A percentile compares a stretch with the other conserved stretches of the same genome.
These are phyloP conservation scores for Machimus atricapillus DNA, from an alignment of 2,888 invertebrate species.

Conservation along the genomic window DNA sequence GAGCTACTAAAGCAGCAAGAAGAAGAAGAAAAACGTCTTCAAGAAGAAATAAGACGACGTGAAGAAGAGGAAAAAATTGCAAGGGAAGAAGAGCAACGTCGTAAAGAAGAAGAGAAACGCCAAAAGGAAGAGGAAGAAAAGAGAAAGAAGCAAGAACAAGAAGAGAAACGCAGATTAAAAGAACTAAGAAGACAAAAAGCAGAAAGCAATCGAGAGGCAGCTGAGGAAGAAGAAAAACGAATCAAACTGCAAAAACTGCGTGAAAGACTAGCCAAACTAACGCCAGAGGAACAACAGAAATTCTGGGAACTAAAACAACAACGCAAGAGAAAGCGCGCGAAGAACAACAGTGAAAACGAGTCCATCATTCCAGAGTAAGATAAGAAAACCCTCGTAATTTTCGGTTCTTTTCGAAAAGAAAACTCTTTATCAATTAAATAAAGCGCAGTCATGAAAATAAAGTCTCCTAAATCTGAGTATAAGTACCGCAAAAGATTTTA, in stretches of 20 bases:
- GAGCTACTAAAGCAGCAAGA: slow-evolving; percentile 52
- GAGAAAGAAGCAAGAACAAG: slow-evolving; percentile 26
- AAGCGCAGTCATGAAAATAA: slow-evolving; percentile 4
- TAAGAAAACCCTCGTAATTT: not conserved
- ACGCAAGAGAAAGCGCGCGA: slow-evolving; percentile 52
- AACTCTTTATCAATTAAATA: not conserved
- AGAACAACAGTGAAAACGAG: slow-evolving; percentile 44
- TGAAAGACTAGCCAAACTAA: slow-evolving; percentile 54
- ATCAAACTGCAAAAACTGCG: slow-evolving; percentile 50
- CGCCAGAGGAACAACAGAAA: slow-evolving; percentile 55
- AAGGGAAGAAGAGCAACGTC: slow-evolving; percentile 49
- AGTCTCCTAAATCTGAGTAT: slow-evolving; percentile 19
- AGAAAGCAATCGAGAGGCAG: slow-evolving; percentile 43
- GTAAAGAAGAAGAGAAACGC: slow-evolving; percentile 46
- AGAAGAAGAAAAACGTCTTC: slow-evolving; percentile 55
- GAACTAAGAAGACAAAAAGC: slow-evolving; percentile 42
- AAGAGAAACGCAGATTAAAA: slow-evolving; percentile 32
- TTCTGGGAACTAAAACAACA: slow-evolving; percentile 56
- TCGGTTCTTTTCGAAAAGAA: not conserved
- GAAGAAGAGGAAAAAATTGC: slow-evolving; percentile 52
- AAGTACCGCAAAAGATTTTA: slow-evolving; percentile 11
- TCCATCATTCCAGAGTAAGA: slow-evolving; percentile 49
- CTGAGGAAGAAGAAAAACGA: slow-evolving; percentile 51
- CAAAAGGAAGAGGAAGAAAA: slow-evolving; percentile 50
- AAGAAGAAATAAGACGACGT: slow-evolving; percentile 52